Percentiles rank a stretch among this genome's conserved stretches.
Evolutionary conservation across 2,113 vertebrate genomes (phyloP).

Genomic region (Accipiter virgatus): DNA sequence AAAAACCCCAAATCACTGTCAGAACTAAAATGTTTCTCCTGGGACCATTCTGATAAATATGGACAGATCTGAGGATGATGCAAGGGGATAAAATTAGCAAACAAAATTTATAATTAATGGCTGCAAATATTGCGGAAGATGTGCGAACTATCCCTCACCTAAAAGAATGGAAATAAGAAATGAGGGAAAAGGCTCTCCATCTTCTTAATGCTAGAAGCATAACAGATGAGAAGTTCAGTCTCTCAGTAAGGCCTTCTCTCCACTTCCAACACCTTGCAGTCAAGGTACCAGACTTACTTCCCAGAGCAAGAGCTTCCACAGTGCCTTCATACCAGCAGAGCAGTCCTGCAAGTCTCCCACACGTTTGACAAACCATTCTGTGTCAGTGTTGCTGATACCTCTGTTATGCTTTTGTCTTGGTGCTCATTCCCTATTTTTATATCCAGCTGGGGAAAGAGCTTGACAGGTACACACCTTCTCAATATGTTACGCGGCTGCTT

Average conservation of each 20-base stretch:
- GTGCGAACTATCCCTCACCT: neutral
- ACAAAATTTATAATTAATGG: neutral
- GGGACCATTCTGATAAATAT: neutral
- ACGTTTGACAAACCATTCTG: neutral
- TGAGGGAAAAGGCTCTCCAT: neutral
- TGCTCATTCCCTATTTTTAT: neutral
- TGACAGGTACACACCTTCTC: slow-evolving; percentile 25
- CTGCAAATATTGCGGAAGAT: neutral
- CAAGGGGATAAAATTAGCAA: neutral
- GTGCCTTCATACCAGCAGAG: neutral
- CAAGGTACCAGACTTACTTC: neutral
- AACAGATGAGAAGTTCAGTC: neutral
- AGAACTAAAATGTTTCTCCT: neutral
- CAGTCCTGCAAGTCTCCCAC: neutral
- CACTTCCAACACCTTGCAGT: neutral
- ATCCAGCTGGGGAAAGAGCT: neutral
- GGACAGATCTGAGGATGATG: neutral
- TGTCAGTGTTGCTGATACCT: neutral
- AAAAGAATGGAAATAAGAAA: neutral
- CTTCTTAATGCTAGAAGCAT: neutral
- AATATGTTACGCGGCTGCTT: neutral
- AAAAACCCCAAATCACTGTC: neutral
- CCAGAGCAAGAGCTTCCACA: neutral
- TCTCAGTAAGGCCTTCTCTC: neutral
- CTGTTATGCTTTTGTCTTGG: neutral